Conservation (phyloP, 2,797 vertebrate species). For the Clarias laeviceps region DNA sequence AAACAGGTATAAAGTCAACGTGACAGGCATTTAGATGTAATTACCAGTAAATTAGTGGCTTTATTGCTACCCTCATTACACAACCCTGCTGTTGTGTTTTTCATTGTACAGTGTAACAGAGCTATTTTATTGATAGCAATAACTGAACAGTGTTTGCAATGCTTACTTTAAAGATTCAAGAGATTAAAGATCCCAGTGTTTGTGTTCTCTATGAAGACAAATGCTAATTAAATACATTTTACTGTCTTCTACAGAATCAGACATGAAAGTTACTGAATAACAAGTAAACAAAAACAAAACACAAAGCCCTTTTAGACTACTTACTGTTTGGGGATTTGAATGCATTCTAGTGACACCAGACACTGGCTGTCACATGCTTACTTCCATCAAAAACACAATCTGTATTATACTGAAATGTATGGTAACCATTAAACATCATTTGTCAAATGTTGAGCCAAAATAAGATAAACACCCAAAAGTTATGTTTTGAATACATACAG, state of each 20-base stretch:
- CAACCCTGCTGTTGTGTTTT: constrained; percentile 20
- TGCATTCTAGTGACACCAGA: neutral
- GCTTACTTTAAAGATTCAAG: too few relatives aligned
- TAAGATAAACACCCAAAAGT: neutral
- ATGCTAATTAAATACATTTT: neutral
- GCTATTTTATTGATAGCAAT: neutral
- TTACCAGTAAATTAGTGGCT: constrained; percentile 38
- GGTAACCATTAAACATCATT: neutral
- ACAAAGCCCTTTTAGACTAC: neutral
- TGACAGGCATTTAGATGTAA: constrained; percentile 43
- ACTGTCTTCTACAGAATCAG: neutral
- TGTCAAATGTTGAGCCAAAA: neutral
- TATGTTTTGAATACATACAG: neutral
- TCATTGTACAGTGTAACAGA: neutral
- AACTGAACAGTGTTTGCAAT: neutral
- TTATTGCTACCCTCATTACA: constrained; percentile 45
- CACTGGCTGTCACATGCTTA: neutral
- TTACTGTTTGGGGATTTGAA: neutral
- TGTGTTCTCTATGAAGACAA: neutral
- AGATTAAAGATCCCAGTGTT: neutral
- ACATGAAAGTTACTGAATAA: neutral
- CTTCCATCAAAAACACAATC: neutral
- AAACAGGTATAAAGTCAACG: constrained; percentile 19
- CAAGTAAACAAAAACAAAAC: too few relatives aligned
- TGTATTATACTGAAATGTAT: neutral